Percentiles rank a stretch among this genome's conserved stretches.
Conservation (phyloP, 1,140 invertebrate species). For the Anoplolepis gracilipes region DNA sequence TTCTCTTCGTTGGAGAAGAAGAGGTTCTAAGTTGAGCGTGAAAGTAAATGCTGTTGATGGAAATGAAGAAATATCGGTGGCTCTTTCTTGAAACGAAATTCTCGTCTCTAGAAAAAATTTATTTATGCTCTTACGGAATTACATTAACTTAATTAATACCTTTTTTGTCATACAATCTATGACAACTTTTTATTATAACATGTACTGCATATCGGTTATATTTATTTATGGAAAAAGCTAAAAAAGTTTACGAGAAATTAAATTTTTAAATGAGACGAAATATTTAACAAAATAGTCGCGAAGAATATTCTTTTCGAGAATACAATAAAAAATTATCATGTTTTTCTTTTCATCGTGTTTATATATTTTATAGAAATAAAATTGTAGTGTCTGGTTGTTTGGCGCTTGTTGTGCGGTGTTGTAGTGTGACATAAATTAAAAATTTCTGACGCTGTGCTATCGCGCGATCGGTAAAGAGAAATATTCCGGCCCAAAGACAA, state of each 20-base stretch:
- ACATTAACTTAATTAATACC: neutral
- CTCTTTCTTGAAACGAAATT: constrained; percentile 47
- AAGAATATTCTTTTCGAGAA: neutral
- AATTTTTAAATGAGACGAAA: neutral
- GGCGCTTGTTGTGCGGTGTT: neutral
- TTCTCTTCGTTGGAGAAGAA: constrained; percentile 54
- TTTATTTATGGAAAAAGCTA: neutral
- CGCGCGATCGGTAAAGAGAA: constrained; percentile 19
- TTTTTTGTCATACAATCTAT: neutral
- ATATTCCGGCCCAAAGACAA: constrained; percentile 51
- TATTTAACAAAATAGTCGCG: neutral
- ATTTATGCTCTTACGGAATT: constrained; percentile 25
- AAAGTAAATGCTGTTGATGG: constrained; percentile 55
- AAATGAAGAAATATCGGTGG: constrained; percentile 54
- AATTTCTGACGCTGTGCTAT: constrained; percentile 19
- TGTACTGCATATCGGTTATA: neutral
- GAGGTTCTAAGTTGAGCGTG: constrained; percentile 54
- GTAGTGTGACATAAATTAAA: constrained; percentile 49
- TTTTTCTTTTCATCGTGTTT: neutral
- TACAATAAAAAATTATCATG: neutral
- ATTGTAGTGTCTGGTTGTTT: neutral
- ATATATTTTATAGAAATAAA: constrained; percentile 26
- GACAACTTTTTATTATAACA: neutral
- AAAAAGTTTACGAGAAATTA: neutral
- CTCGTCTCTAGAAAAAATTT: constrained; percentile 36